A percentile compares a stretch with the other conserved stretches of the same genome.
These are phyloP conservation scores for Actias luna DNA, from an alignment of 2,888 invertebrate genomes.

Conservation along the genomic window DNA sequence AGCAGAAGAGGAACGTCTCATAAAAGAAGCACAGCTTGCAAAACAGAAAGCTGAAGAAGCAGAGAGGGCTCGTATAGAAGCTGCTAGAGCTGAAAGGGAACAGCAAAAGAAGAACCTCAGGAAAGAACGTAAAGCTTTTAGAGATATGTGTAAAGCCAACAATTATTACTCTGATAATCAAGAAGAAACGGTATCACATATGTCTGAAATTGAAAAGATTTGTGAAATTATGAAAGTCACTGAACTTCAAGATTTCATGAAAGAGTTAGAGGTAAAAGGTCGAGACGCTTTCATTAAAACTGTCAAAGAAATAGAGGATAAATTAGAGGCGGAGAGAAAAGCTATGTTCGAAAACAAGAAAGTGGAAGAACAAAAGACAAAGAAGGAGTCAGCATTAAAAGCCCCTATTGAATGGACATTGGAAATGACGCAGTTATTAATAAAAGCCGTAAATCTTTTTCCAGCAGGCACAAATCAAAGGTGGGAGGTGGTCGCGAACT, in stretches of 20 bases:
- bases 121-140: constrained; percentile 90
- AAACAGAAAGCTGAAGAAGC: constrained; percentile 90
- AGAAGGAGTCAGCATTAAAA: constrained; percentile 68
- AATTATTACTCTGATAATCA: constrained; percentile 89
- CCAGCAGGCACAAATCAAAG: constrained; percentile 97
- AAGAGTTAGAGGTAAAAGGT: constrained; percentile 84
- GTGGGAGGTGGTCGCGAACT: constrained; percentile 97
- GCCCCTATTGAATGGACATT: constrained; percentile 88
- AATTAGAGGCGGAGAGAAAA: constrained; percentile 89
- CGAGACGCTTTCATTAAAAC: constrained; percentile 85
- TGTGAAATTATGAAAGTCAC: constrained; percentile 89
- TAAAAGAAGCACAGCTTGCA: constrained; percentile 87
- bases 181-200: constrained; percentile 88
- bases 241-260: constrained; percentile 90
- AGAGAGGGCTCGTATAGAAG: constrained; percentile 91
- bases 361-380: constrained; percentile 67
- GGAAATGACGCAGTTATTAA: constrained; percentile 93
- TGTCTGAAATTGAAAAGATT: constrained; percentile 95
- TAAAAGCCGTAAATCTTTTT: constrained; percentile 98
- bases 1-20: constrained; percentile 90
- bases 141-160: constrained; percentile 90
- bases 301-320: constrained; percentile 87
- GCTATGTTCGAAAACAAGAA: constrained; percentile 79
- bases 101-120: constrained; percentile 91
- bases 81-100: constrained; percentile 92